phyloP scores from a whole-genome alignment of 35 echinoderm and acorn worm genomes.

The Ophioderma brevispina region DNA sequence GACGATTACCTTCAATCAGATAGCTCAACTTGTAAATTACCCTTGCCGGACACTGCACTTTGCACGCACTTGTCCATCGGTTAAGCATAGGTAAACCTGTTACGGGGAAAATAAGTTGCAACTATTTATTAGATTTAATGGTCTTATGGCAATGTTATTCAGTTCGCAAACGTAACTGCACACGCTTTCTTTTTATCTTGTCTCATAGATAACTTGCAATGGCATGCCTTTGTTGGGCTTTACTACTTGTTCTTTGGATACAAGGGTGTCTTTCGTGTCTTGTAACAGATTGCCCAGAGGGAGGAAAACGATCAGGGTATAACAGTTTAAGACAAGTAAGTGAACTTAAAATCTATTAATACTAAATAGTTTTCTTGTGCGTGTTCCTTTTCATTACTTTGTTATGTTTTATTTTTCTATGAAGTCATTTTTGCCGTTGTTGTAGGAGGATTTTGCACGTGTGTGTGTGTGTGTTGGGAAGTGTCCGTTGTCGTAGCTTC shows the following conservation, averaged over 20 bases:
- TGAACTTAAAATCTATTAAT: neutral
- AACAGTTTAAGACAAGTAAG: conserved; percentile 40
- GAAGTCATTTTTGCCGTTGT: neutral
- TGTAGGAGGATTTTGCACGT: neutral
- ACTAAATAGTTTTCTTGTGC: neutral
- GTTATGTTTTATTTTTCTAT: neutral
- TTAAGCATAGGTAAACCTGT: too few species aligned
- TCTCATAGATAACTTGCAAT: neutral
- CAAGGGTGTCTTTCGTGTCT: conserved; percentile 21
- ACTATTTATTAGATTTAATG: too few species aligned
- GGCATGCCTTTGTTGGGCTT: conserved; percentile 4
- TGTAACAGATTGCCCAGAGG: conserved; percentile 35
- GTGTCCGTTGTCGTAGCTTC: too few species aligned
- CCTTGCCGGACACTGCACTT: too few species aligned
- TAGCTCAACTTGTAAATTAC: too few species aligned
- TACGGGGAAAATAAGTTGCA: too few species aligned
- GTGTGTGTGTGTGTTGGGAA: too few species aligned
- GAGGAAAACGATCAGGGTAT: conserved; percentile 31
- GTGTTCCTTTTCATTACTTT: neutral
- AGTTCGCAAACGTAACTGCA: too few species aligned
- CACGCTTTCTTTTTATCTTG: neutral
- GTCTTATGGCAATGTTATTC: too few species aligned
- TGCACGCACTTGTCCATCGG: too few species aligned
- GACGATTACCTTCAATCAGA: too few species aligned
- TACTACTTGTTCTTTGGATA: conserved; percentile 34